These are phyloP conservation scores for Ataeniobius toweri DNA, from an alignment of 2,797 vertebrate species.

Conservation along the genomic window DNA sequence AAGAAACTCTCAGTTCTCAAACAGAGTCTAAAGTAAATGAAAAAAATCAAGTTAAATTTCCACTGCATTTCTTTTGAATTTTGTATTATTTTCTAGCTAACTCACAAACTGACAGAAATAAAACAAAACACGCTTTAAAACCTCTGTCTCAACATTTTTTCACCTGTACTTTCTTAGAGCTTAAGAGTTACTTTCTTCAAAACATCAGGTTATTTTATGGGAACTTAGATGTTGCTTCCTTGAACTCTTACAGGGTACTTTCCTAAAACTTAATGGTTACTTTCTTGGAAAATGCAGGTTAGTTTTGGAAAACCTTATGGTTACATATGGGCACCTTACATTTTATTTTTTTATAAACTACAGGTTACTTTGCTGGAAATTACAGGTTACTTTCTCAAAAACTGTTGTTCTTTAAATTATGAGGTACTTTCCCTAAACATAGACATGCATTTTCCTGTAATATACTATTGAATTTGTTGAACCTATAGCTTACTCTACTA, in stretches of 20 bases:
- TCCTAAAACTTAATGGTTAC: too few species aligned
- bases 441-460: background rate
- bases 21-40: slow-evolving; percentile 1
- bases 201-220: too few species aligned
- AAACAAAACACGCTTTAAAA: background rate
- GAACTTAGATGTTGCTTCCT: too few species aligned
- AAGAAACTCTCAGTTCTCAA: slow-evolving; percentile 1
- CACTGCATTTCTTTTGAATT: background rate
- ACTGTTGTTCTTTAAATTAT: background rate
- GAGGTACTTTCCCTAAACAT: background rate
- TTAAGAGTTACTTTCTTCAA: too few species aligned
- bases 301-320: too few species aligned
- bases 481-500: background rate
- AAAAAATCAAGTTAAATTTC: background rate
- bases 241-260: too few species aligned
- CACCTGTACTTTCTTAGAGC: background rate
- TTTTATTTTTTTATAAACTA: too few species aligned
- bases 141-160: background rate
- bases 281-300: too few species aligned
- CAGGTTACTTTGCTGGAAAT: background rate
- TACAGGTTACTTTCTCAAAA: background rate
- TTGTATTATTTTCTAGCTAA: background rate
- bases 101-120: background rate
- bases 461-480: background rate
- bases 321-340: too few species aligned